Base-by-base conservation (phyloP, 2,113 vertebrate species). In the Ptyas mucosa region DNA sequence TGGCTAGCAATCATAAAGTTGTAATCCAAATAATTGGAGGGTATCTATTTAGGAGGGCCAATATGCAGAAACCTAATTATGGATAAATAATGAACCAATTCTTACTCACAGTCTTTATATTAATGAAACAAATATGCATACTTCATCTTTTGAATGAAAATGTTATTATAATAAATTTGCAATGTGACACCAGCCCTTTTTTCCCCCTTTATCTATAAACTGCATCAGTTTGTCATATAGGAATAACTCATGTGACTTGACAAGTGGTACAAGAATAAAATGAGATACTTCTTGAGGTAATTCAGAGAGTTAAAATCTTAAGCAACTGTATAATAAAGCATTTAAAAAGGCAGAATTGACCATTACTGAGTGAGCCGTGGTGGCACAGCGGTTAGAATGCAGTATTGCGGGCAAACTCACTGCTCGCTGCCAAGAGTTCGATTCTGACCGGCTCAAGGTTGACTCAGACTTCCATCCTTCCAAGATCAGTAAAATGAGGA, bases 191-290 rank as follows among this genome's bases (percentile, higher is more conserved):
- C 87, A 97, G 55, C 91, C 91, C 91, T 96, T 87, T 3, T 87
- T 3, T 96, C 96, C 98, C 97, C 5, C 9, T 92, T 98, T 97
- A 53, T 98, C 97, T 94, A 99, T 95, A 93, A 98, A 92, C 0
- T 97, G 96, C 15, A 98, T 95, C 96, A 98, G 95, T 93, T 95
- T 97, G 87, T 96, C 87, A 94, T 97, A 98, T 29, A 98, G 93
- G 69, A 97, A 95, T 94, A 93, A 95, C 93, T 98, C 98, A 94
- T 98, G 98, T 89, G 94, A 93, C 91, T 96, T 95, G 49, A 97
- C 3, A 90, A 95, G 94, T 94, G 95, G 98, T 98, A 94, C 86
- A 97, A 97, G 94, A 95, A 93, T 14, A 90, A 90, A n/a, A 15
- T 51, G 11, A 39, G 20, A 24, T 43, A 86, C 8, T 0, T n/a